phyloP scores from a whole-genome alignment of 2,113 vertebrate genomes.

The Dendrocopos noguchii region DNA sequence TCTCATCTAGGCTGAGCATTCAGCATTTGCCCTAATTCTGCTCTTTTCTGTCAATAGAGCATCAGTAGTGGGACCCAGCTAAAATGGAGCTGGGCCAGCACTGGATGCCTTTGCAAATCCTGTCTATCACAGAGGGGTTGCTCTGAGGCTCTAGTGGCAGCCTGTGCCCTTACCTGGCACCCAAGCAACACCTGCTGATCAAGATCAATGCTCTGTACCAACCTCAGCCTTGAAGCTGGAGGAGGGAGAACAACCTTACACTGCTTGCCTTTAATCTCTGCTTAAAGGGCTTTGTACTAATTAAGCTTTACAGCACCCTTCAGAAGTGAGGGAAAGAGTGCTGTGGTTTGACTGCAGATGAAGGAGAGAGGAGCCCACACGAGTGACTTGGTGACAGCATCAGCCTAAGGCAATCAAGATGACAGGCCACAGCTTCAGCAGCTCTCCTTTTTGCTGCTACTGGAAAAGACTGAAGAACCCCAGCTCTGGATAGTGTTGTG shows the following conservation, averaged over 20 bases:
- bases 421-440: neutral
- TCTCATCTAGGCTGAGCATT: too few species aligned
- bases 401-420: neutral
- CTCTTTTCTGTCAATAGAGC: neutral
- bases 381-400: neutral
- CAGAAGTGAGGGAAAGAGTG: neutral
- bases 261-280: neutral
- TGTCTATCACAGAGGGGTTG: neutral
- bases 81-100: neutral
- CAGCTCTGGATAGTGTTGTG: neutral
- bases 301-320: neutral
- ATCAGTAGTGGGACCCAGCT: neutral
- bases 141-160: neutral
- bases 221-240: accelerated
- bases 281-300: slow-evolving; percentile 20
- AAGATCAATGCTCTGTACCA: neutral
- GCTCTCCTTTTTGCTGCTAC: neutral
- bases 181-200: accelerated
- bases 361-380: neutral
- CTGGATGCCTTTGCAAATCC: neutral
- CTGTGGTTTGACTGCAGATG: neutral
- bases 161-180: neutral
- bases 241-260: neutral
- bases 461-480: neutral
- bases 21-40: neutral